Conservation (phyloP, 2,113 vertebrate species). For the Datnioides undecimradiatus region DNA sequence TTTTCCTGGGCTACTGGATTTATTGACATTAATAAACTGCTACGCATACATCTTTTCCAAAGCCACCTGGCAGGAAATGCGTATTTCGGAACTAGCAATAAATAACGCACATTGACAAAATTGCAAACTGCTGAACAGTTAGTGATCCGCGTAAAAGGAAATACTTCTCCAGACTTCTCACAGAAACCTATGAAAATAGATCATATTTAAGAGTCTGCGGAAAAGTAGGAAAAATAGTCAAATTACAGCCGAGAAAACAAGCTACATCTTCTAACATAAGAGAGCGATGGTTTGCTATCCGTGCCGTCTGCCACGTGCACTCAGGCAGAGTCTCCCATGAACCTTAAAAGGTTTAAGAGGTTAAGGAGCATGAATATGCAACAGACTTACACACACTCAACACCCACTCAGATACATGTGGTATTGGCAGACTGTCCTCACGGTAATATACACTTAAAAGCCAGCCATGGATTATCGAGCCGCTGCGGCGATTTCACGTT, state of each 20-base stretch:
- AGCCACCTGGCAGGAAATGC: constrained; percentile 63
- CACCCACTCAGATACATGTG: not conserved
- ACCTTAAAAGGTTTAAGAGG: constrained; percentile 13
- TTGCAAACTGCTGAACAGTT: constrained; percentile 33
- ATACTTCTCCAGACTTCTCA: constrained; percentile 35
- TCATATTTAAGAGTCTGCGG: constrained; percentile 15
- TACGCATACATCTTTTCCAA: constrained; percentile 51
- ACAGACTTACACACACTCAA: not conserved
- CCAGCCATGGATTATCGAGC: constrained; percentile 4
- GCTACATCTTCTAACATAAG: not conserved
- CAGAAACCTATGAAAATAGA: constrained; percentile 30
- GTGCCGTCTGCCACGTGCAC: not conserved
- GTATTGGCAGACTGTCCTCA: not conserved
- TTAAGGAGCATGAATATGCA: not conserved
- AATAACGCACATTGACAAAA: constrained; percentile 62
- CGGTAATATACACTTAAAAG: not conserved
- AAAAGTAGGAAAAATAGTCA: not conserved
- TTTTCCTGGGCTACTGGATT: constrained; percentile 56
- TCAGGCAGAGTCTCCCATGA: not conserved
- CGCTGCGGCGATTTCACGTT: not conserved
- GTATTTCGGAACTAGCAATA: constrained; percentile 33
- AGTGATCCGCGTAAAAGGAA: constrained; percentile 49
- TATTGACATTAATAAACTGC: constrained; percentile 67
- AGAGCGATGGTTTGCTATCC: not conserved
- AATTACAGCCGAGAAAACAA: not conserved